Evolutionary conservation across 2,113 vertebrate genomes (phyloP), one percentile per base, ranked within the genome.

Genomic region (Phoxinus phoxinus): DNA sequence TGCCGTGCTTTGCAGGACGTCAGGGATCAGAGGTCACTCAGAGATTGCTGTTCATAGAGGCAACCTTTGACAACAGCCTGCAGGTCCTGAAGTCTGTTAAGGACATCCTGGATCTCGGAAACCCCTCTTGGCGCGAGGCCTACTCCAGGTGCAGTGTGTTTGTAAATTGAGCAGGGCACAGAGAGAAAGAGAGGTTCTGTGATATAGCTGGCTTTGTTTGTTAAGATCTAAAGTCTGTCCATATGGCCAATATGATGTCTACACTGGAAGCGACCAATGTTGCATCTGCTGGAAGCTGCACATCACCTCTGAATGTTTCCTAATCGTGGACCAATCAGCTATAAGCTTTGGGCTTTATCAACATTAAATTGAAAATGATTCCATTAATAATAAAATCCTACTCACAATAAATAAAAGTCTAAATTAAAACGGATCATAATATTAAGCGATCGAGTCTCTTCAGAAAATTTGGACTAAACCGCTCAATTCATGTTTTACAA

Each of bases 61-160:
- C 90, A 25, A 94, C 91, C 63, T 96, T 97, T 78, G 89, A 94
- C 1, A 92, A 88, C 85, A 93, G 90, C 85, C 90, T 95, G 83
- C 87, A 92, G 19, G 87, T 78, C 13, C 93, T 98, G 35, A 89
- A 88, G 13, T 86, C 88, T 0, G 87, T 91, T 1, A 93, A 93
- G 1, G 92, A 85, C 86, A 92, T 95, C 89, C 90, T 95, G 75
- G 94, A 95, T 0, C 93, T 97, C 72, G 94, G 94, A 90, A 97
- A 95, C 90, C 94, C 94, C 10, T 94, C 90, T 81, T 97, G 96
- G 96, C 94, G 93, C 0, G 90, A 95, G 59, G 92, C 95, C 90
- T 96, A 95, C 89, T 95, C 92, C 88, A 94, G 90, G 95, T 95
- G 89, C 83, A 48, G 21, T 35, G 44, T 84, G 21, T 82, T 61